Base-by-base conservation (phyloP, 2,797 vertebrate genomes). In the Mareca penelope region DNA sequence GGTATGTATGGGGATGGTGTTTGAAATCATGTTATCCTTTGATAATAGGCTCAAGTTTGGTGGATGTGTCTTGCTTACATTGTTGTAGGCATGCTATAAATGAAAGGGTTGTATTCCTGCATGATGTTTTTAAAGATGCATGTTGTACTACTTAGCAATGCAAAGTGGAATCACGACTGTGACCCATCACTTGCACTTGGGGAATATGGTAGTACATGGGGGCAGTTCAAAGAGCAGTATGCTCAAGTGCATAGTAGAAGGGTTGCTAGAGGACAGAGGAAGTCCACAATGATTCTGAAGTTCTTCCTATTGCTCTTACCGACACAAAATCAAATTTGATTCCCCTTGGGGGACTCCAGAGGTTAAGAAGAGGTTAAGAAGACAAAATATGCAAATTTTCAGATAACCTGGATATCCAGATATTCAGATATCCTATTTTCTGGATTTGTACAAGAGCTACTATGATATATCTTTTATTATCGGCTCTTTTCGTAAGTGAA, bases 391-490 rank as follows among this genome's bases (percentile, higher is more conserved):
- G 50, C 67, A 93, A 68, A 50, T 50, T 50, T 50, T 50, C 48
- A 50, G 48, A 50, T 50, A 50, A 24, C 23, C 48, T 14, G 12
- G 48, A 24, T 50, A 50, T 50, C 23, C 48, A 50, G 23, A 50
- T 50, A 50, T 50, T 50, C 48, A 50, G 48, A 50, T 50, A 50
- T 50, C 48, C 23, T 50, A 50, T 50, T 50, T 50, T 50, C 48
- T 50, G 16, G 77, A 55, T 64, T 80, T 95, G 37, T 59, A 59
- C 42, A 63, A 85, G 89, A 87, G 29, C 35, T 85, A 61, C 26
- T 15, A 29, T 35, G 50, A 7, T 87, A 42, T 72, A 80, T 75
- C 46, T 68, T 80, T 8, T 50, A 50, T 50, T 50, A 50, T 50
- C 14, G 48, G 23, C 23, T 50, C 48, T 50, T 24, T 50, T 50